Conservation (phyloP, 2,797 vertebrate genomes). For the Gallinago solitaria region DNA sequence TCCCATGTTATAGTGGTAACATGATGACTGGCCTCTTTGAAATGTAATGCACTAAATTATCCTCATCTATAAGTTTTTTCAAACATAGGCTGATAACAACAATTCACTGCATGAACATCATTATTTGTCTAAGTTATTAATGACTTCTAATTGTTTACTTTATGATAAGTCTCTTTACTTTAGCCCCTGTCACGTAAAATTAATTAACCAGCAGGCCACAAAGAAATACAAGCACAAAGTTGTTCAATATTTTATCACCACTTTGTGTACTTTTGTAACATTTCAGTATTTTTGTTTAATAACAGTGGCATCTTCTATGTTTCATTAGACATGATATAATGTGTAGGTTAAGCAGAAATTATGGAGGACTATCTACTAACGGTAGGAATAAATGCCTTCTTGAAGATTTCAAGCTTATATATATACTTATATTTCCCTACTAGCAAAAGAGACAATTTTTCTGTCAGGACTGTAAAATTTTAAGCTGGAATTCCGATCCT, state of each 20-base stretch:
- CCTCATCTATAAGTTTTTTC: conserved; percentile 84
- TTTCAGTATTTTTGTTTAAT: conserved; percentile 16
- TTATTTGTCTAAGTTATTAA: conserved; percentile 71
- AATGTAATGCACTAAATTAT: conserved; percentile 85
- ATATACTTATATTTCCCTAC: neutral
- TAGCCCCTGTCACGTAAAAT: conserved; percentile 37
- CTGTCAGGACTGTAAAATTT: neutral
- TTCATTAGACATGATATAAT: neutral
- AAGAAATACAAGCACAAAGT: conserved; percentile 2
- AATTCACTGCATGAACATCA: conserved; percentile 72
- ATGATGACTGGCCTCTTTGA: conserved; percentile 86
- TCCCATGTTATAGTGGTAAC: conserved; percentile 81
- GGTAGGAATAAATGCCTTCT: neutral
- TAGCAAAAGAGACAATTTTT: neutral
- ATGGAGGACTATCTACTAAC: neutral
- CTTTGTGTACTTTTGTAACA: conserved; percentile 17
- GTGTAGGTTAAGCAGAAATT: neutral
- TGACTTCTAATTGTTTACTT: conserved; percentile 66
- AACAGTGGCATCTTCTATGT: neutral
- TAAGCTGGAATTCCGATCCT: neutral
- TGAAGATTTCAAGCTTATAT: neutral
- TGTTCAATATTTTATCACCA: conserved; percentile 47
- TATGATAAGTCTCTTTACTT: conserved; percentile 34
- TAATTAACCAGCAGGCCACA: conserved; percentile 38
- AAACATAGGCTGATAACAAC: conserved; percentile 79